These are phyloP conservation scores for Lasaia peninsularis DNA, from an alignment of 1,140 invertebrate genomes.

Conservation along the genomic window DNA sequence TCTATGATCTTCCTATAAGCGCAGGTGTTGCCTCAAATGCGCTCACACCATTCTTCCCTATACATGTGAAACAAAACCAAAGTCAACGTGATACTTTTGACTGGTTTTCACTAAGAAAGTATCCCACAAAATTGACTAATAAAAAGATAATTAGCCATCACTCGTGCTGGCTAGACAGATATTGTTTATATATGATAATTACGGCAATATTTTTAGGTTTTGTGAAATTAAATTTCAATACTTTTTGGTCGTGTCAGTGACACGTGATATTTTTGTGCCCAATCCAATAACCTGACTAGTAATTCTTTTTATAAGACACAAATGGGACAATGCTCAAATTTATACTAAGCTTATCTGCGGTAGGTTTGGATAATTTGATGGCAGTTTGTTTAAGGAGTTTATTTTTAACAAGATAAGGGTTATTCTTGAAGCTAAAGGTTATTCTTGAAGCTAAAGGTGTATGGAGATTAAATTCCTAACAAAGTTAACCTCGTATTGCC, in stretches of 20 bases:
- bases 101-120: too few relatives aligned
- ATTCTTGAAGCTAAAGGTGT: too few relatives aligned
- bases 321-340: background rate
- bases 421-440: too few relatives aligned
- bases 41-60: too few relatives aligned
- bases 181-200: background rate
- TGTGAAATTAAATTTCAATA: background rate
- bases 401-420: too few relatives aligned
- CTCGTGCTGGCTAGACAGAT: background rate
- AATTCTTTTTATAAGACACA: background rate
- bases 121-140: background rate
- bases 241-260: conserved; percentile 3
- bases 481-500: too few relatives aligned
- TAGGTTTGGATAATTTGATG: background rate
- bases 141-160: background rate
- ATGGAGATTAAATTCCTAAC: too few relatives aligned
- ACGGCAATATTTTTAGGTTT: background rate
- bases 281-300: conserved; percentile 6
- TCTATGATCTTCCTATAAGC: too few relatives aligned
- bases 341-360: conserved; percentile 3
- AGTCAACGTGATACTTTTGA: too few relatives aligned
- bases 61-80: too few relatives aligned
- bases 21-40: too few relatives aligned
- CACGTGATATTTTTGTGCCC: conserved; percentile 5
- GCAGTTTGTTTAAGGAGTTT: too few relatives aligned